Evolutionary conservation across 2,797 vertebrate genomes (phyloP).

Genomic region (Caiman crocodilus): DNA sequence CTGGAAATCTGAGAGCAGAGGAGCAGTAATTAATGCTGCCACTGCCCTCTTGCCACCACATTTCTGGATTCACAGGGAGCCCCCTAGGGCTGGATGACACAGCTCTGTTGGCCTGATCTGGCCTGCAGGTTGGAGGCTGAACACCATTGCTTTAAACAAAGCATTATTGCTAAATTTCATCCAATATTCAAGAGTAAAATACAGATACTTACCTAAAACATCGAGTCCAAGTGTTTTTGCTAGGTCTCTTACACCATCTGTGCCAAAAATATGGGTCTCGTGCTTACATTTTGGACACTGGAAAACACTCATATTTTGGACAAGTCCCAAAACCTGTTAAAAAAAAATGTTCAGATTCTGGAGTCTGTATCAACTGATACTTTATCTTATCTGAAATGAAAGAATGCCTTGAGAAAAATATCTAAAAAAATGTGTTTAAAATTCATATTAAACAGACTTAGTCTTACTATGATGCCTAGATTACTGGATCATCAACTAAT

Average conservation of each 20-base stretch:
- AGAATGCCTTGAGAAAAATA: background rate
- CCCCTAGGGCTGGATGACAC: too few species aligned
- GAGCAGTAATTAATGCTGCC: too few species aligned
- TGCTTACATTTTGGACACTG: slow-evolving; percentile 94
- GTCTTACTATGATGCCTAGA: background rate
- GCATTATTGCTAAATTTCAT: background rate
- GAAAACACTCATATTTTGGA: slow-evolving; percentile 99
- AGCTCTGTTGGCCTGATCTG: too few species aligned
- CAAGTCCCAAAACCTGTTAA: slow-evolving; percentile 92
- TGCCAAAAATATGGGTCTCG: slow-evolving; percentile 94
- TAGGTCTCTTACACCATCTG: slow-evolving; percentile 89
- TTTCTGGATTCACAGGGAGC: too few species aligned
- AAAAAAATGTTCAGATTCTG: slow-evolving; percentile 28
- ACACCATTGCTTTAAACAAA: background rate
- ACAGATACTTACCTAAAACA: slow-evolving; percentile 86
- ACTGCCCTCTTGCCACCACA: too few species aligned
- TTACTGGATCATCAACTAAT: background rate
- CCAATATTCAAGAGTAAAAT: background rate
- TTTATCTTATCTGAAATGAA: background rate
- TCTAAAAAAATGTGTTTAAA: background rate
- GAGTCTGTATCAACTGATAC: background rate
- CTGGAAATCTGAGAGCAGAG: too few species aligned
- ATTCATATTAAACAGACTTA: background rate
- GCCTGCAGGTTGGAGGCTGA: too few species aligned
- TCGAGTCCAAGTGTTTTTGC: slow-evolving; percentile 87